Base-by-base conservation (phyloP, 2,113 vertebrate species). In the Heterotilapia buettikoferi region DNA sequence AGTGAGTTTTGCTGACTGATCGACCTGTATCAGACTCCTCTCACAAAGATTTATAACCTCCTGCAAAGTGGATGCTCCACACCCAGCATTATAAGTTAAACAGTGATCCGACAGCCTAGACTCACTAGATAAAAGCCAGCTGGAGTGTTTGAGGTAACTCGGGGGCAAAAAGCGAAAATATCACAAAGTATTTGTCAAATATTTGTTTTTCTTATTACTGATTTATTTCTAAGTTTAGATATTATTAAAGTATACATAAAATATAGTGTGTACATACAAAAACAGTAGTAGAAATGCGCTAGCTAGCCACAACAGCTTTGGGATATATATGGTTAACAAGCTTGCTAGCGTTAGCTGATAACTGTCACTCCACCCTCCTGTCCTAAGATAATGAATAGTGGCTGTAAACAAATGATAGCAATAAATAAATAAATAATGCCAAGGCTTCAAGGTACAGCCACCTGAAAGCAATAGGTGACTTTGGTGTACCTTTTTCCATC, bases 401-500 rank as follows among this genome's bases (percentile, higher is more conserved):
- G 36, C 66, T 71, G 5, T 26, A 26, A 73, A 73, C 21, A 73
- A 45, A 47, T 45, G 14, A 24, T 26, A 45, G 3, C 1, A 73
- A 36, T 33, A 33, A 63, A n/a, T 29, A 56, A 18, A 61, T 63
- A 56, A 57, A 59, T 33, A 63, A 45, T 73, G 2, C 21, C 5
- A 73, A 73, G 21, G 13, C 8, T 73, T 26, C 0, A 26, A 45
- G 21, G 40, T 73, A 73, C 14, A 73, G 68, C 40, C 9, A 73
- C 24, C 13, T 16, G 8, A 45, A 45, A 26, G 0, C 21, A 26
- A 9, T 71, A n/a, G 66, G 13, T 43, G 8, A 73, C 21, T 45
- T 73, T 40, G 12, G n/a, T 16, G 21, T 26, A 18, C 8, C 14
- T 19, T 47, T 6, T 24, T 0, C 68, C 24, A 73, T 73, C 0